Conservation (phyloP, 2,888 invertebrate species). For the Ectropis crepuscularia region DNA sequence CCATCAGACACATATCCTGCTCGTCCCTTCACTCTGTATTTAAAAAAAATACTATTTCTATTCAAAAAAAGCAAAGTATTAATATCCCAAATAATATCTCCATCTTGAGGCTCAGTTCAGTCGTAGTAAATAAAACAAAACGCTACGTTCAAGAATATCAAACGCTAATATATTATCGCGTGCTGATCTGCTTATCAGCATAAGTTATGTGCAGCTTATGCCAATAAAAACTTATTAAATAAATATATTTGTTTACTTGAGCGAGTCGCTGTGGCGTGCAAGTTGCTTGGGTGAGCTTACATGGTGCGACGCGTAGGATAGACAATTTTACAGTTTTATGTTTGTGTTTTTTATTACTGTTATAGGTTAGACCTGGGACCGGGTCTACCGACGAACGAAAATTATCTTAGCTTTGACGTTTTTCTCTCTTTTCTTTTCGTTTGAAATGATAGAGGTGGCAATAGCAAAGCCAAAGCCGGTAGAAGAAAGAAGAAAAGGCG, state of each 20-base stretch:
- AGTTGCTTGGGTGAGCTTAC: conserved; percentile 41
- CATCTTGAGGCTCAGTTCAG: not conserved
- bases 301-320: conserved; percentile 35
- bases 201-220: conserved; percentile 80
- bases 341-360: too few species aligned
- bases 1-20: too few species aligned
- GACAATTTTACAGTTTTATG: too few species aligned
- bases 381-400: not conserved
- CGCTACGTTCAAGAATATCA: conserved; percentile 50
- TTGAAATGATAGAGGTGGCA: too few species aligned
- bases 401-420: not conserved
- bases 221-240: conserved; percentile 82
- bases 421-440: not conserved
- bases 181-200: conserved; percentile 77
- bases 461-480: too few species aligned
- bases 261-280: conserved; percentile 46
- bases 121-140: conserved; percentile 56
- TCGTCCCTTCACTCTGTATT: too few species aligned
- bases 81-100: conserved; percentile 3
- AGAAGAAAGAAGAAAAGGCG: too few species aligned
- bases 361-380: too few species aligned
- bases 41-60: not conserved
- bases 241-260: conserved; percentile 78
- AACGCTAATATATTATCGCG: conserved; percentile 60
- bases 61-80: conserved; percentile 1